Percentiles rank a stretch among this genome's conserved stretches.
Evolutionary conservation across 2,888 invertebrate species (phyloP).

Genomic region (Dilophus febrilis): DNA sequence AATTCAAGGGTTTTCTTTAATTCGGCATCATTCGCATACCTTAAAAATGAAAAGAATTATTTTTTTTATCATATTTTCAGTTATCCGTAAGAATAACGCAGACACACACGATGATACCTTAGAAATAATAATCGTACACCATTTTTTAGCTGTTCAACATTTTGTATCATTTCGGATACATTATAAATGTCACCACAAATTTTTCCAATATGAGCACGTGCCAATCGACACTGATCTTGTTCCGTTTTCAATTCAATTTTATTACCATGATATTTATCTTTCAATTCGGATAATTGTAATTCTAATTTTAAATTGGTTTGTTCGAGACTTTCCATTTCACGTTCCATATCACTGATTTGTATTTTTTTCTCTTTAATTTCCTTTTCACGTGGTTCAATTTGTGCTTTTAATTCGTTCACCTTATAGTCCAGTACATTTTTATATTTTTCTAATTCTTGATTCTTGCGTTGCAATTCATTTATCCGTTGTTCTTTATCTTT

Average conservation of each 20-base stretch:
- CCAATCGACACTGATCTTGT: conserved; percentile 1
- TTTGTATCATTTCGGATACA: neutral
- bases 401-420: conserved; percentile 69
- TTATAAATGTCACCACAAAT: conserved; percentile 2
- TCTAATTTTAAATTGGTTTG: conserved; percentile 50
- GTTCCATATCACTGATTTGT: conserved; percentile 69
- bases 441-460: conserved; percentile 78
- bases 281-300: conserved; percentile 54
- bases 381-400: conserved; percentile 72
- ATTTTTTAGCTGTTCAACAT: conserved; percentile 17
- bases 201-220: conserved; percentile 3
- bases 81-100: neutral
- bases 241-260: conserved; percentile 5
- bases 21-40: conserved; percentile 52
- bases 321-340: conserved; percentile 60
- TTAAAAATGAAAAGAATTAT: too few species aligned
- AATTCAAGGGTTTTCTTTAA: conserved; percentile 47
- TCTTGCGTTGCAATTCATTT: conserved; percentile 65
- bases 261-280: conserved; percentile 52
- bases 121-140: conserved; percentile 22
- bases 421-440: conserved; percentile 82
- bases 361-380: conserved; percentile 70
- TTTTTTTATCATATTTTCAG: too few species aligned
- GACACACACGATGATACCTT: too few species aligned
- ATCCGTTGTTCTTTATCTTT: conserved; percentile 74